Evolutionary conservation across 2,113 vertebrate species (phyloP).

Genomic region (Thomomys bottae): DNA sequence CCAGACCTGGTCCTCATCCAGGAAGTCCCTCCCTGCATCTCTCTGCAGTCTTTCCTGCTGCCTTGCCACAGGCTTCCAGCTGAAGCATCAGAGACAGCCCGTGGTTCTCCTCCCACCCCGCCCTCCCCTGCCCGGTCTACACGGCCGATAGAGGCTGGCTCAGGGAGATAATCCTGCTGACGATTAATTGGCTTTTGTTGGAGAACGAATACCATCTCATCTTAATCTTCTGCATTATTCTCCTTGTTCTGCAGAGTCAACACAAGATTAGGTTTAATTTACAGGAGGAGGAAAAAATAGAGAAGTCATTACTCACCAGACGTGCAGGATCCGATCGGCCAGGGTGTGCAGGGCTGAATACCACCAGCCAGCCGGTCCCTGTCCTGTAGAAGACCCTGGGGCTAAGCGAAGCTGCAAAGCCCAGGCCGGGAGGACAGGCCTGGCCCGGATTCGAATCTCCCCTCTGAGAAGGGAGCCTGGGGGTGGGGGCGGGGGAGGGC

Average conservation of each 20-base stretch:
- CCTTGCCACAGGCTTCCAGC: background rate
- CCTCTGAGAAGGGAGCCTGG: rapidly evolving
- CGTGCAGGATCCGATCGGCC: conserved; percentile 74
- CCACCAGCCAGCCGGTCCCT: background rate
- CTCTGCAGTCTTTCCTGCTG: conserved; percentile 37
- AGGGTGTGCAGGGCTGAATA: background rate
- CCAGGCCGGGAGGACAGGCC: background rate
- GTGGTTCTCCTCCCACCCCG: background rate
- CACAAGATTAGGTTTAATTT: conserved; percentile 87
- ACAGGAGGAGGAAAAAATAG: conserved; percentile 58
- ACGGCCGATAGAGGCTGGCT: background rate
- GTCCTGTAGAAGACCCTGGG: background rate
- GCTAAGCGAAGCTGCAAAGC: background rate
- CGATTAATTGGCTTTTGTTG: conserved; percentile 86
- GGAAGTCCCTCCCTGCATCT: background rate
- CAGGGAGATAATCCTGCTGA: conserved; percentile 72
- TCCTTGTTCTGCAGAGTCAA: conserved; percentile 84
- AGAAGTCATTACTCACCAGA: conserved; percentile 79
- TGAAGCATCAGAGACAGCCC: background rate
- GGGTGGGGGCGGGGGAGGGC: background rate
- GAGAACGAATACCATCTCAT: conserved; percentile 83
- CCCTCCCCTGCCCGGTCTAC: background rate
- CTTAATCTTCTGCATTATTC: conserved; percentile 87
- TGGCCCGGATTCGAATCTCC: conserved; percentile 28
- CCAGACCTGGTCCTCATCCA: background rate